Evolutionary conservation across 2,888 invertebrate genomes (phyloP), one percentile per base, ranked within the genome.

Genomic region (Caenorhabditis sp.): DNA sequence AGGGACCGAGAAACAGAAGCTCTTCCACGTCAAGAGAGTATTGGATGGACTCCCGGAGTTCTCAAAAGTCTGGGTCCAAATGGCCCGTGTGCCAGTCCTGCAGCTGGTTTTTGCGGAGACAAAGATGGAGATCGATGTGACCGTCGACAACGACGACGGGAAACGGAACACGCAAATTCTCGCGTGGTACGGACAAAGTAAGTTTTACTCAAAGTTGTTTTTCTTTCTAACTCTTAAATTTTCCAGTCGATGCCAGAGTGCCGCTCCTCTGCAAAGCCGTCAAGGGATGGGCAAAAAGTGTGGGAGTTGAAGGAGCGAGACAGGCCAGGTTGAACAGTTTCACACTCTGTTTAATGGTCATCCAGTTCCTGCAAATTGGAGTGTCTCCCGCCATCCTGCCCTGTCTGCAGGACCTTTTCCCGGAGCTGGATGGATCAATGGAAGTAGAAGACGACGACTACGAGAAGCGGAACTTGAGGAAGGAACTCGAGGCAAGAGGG

Each of bases 101-200:
- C n/a, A 32, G 26, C 0, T 65, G 37, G 37, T 55, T 6, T 28
- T 53, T 9, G 11, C 8, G 37, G 53, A 18, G 1, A 65, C 53
- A 0, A 32, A 8, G 1, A 18, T 68, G n/a, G 56, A 56, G 15
- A 28, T 68, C 2, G 56, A 56, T 11, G 47, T 68, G 1, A 56
- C 56, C 20, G 22, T 56, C 28, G 47, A 47, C 44, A 68, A 68
- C n/a, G 58, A 60, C 24, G 37, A 50, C 9, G 28, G 35, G 2
- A 70, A 60, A 18, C n/a, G 69, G 56, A 70, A 70, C 51, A 70
- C 69, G 15, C 50, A 60, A 15, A 18, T 70, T 0, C 37, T 70
- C 13, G 32, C 13, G 8, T 24, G 18, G 22, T 70, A 70, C 18
- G n/a, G 24, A 8, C 65, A 65, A 22, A 35, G 65, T 65, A 20